Evolutionary conservation across 1,140 invertebrate species (phyloP).

Genomic region (Monomorium pharaonis): DNA sequence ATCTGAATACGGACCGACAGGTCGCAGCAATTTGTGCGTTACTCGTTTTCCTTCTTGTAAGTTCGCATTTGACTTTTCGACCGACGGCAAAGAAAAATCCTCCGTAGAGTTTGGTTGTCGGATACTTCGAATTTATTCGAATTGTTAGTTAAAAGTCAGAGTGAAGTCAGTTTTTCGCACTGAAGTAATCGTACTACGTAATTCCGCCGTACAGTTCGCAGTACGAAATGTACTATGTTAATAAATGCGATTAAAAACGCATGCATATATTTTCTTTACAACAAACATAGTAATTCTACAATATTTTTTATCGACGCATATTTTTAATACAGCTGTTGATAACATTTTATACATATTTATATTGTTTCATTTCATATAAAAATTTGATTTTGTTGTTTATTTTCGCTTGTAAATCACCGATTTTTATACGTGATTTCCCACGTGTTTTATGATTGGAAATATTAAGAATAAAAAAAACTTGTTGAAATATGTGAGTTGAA

Average conservation of each 20-base stretch:
- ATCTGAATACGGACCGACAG: constrained; percentile 14
- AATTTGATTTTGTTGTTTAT: not conserved
- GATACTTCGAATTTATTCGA: not conserved
- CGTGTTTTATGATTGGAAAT: not conserved
- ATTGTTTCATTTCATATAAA: not conserved
- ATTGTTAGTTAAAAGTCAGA: not conserved
- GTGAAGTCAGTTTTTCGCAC: not conserved
- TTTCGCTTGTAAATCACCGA: not conserved
- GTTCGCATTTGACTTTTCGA: not conserved
- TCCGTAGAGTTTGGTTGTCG: not conserved
- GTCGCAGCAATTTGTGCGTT: constrained; percentile 2
- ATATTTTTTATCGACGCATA: not conserved
- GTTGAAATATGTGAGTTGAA: not conserved
- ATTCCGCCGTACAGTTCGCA: too few species aligned
- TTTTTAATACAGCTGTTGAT: not conserved
- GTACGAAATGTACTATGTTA: not conserved
- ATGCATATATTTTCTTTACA: not conserved
- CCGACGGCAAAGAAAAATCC: not conserved
- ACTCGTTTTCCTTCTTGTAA: not conserved
- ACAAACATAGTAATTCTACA: not conserved
- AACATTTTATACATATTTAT: not conserved
- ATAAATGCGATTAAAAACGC: not conserved
- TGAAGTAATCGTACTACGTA: not conserved
- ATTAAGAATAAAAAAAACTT: not conserved
- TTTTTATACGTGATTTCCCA: not conserved